Evolutionary conservation across 2,888 invertebrate species (phyloP).

Genomic region (Thymelicus sylvestris): DNA sequence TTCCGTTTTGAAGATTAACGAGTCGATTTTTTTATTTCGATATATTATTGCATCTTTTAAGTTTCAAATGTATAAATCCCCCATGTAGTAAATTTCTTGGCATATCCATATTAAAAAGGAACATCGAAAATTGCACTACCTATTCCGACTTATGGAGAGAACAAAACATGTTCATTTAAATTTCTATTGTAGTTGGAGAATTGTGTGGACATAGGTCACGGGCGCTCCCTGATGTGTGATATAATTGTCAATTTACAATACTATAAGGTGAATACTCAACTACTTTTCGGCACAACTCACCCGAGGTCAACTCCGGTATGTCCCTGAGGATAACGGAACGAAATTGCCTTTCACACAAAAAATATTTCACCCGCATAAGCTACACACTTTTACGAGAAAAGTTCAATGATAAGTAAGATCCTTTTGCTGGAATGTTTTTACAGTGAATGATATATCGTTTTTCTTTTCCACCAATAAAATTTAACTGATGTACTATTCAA

Average conservation of each 20-base stretch:
- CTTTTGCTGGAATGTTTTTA: slow-evolving; percentile 17
- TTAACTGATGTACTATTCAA: background rate
- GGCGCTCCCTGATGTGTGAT: background rate
- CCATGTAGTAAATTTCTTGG: too few relatives aligned
- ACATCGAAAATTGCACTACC: too few relatives aligned
- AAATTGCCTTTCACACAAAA: slow-evolving; percentile 41
- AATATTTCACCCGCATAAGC: slow-evolving; percentile 29
- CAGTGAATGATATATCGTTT: slow-evolving; percentile 16
- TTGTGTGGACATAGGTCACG: background rate
- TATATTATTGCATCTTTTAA: too few relatives aligned
- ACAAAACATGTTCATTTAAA: too few relatives aligned
- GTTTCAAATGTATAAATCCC: too few relatives aligned
- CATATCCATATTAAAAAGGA: too few relatives aligned
- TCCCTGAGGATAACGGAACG: slow-evolving; percentile 24
- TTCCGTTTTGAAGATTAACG: too few relatives aligned
- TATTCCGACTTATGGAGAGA: too few relatives aligned
- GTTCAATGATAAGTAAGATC: slow-evolving; percentile 26
- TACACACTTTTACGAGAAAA: slow-evolving; percentile 18
- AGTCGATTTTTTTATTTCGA: too few relatives aligned
- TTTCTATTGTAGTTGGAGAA: too few relatives aligned
- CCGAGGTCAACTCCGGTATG: slow-evolving; percentile 46
- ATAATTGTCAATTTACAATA: slow-evolving; percentile 35
- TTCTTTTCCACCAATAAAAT: slow-evolving; percentile 1
- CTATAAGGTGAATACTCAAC: slow-evolving; percentile 8
- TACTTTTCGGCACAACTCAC: slow-evolving; percentile 44